Percentiles rank a stretch among this genome's conserved stretches.
Conservation (phyloP, 2,888 invertebrate species). For the Pristionchus fissidentatus region DNA sequence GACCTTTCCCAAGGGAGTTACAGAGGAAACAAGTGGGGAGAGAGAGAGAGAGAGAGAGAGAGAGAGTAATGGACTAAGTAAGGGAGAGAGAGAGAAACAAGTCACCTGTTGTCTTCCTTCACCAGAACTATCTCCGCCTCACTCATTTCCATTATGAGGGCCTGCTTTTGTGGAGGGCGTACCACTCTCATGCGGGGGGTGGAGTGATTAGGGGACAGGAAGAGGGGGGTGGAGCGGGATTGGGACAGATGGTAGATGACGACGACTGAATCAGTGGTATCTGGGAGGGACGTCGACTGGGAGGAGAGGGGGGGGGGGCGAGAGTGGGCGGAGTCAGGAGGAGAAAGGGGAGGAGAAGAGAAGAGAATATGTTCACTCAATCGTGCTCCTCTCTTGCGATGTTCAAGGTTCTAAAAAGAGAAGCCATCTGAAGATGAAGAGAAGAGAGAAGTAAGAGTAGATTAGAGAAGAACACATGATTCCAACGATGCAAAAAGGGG, state of each 20-base stretch:
- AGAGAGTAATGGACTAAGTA: conserved; percentile 6
- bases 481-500: not conserved
- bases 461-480: not conserved
- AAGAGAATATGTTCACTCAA: conserved; percentile 45
- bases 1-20: not conserved
- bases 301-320: conserved; percentile 9
- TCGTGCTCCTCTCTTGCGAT: conserved; percentile 10
- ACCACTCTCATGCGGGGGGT: not conserved
- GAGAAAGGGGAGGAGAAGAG: not conserved
- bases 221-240: conserved; percentile 6
- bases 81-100: not conserved
- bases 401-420: not conserved
- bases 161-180: not conserved
- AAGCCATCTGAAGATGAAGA: conserved; percentile 38
- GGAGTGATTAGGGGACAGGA: not conserved
- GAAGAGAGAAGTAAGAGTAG: conserved; percentile 1
- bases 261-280: conserved; percentile 6
- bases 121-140: conserved; percentile 41
- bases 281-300: conserved; percentile 15
- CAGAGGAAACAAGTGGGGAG: not conserved
- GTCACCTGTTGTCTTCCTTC: conserved; percentile 45
- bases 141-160: conserved; percentile 41
- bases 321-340: not conserved
- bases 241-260: conserved; percentile 19
- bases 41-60: not conserved